phyloP scores from a whole-genome alignment of 2,797 vertebrate species.

The Amblyopsis hoosieri region DNA sequence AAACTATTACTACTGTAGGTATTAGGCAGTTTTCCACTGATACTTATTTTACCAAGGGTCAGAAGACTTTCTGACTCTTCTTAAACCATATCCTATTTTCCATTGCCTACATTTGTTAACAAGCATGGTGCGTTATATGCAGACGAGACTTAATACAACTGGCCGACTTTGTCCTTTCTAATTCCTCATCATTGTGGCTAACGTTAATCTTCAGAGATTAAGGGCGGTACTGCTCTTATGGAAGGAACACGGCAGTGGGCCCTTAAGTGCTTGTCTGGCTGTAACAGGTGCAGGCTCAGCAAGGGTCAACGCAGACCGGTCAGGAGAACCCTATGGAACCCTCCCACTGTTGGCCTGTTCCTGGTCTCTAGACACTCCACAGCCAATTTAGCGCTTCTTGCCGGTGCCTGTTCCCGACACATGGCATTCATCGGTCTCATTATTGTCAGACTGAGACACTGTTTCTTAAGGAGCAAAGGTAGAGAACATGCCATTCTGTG shows the following conservation, averaged over 20 bases:
- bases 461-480: constrained; percentile 41
- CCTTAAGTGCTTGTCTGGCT: constrained; percentile 17
- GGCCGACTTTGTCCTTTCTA: constrained; percentile 10
- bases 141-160: constrained; percentile 9
- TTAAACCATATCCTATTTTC: constrained; percentile 21
- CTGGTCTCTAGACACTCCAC: constrained; percentile 39
- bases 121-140: constrained; percentile 13
- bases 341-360: constrained; percentile 19
- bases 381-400: constrained; percentile 64
- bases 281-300: constrained; percentile 50
- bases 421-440: constrained; percentile 67
- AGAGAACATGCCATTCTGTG: constrained; percentile 22
- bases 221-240: constrained; percentile 1
- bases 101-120: constrained; percentile 24
- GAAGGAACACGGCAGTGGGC: constrained; percentile 28
- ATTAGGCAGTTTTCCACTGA: constrained; percentile 18
- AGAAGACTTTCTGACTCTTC: constrained; percentile 16
- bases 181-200: not conserved
- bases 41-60: constrained; percentile 63
- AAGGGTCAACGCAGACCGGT: constrained; percentile 54
- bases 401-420: constrained; percentile 49
- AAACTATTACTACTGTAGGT: constrained; percentile 56
- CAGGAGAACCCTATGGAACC: constrained; percentile 44
- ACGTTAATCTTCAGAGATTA: constrained; percentile 7
- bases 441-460: constrained; percentile 59